Evolutionary conservation across 2,797 vertebrate species (phyloP).

Genomic region (Anolis apletophallus): DNA sequence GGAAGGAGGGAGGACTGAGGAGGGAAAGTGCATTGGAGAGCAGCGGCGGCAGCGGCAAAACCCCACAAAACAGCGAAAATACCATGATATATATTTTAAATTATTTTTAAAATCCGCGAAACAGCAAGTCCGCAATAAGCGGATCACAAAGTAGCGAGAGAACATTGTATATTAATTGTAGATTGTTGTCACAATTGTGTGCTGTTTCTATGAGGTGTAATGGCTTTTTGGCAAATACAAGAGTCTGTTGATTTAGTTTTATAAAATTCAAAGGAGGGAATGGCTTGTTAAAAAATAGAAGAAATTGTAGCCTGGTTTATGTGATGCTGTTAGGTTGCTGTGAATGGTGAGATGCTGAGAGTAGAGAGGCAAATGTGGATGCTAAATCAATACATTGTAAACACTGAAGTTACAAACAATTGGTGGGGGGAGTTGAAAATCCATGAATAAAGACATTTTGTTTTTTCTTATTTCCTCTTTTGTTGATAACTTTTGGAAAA

Average conservation of each 20-base stretch:
- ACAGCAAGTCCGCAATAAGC: no score
- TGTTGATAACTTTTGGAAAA: constrained; percentile 11
- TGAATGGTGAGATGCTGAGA: neutral
- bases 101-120: no score
- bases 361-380: neutral
- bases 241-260: neutral
- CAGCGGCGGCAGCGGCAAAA: no score
- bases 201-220: neutral
- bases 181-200: neutral
- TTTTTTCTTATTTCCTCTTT: neutral
- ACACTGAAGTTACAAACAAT: neutral
- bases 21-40: no score
- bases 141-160: no score
- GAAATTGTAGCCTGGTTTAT: neutral
- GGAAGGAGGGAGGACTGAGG: no score
- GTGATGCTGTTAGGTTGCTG: neutral
- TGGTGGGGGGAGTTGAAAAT: neutral
- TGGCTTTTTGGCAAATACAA: neutral
- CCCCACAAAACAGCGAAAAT: no score
- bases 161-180: neutral
- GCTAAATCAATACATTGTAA: neutral
- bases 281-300: neutral
- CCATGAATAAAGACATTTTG: neutral
- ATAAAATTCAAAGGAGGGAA: neutral
- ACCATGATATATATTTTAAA: no score